These are phyloP conservation scores for Ceraclea dissimilis DNA, from an alignment of 2,888 invertebrate genomes.

Conservation along the genomic window DNA sequence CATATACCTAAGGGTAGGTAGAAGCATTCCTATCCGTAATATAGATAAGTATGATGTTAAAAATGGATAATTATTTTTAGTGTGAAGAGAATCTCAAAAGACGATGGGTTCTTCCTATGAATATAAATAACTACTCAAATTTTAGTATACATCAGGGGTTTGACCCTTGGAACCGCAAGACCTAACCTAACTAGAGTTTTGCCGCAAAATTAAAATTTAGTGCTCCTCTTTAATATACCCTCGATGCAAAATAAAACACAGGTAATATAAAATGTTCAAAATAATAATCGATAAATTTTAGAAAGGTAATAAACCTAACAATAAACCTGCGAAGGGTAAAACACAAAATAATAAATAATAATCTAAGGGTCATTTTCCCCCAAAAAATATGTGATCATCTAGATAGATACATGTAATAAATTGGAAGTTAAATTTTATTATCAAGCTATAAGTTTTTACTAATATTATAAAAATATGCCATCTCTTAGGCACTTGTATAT, in stretches of 20 bases:
- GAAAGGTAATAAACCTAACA: neutral
- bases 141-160: constrained; percentile 5
- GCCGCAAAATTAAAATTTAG: neutral
- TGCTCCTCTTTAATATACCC: neutral
- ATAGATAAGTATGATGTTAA: too few species aligned
- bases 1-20: too few species aligned
- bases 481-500: too few species aligned
- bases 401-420: too few species aligned
- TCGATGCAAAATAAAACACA: neutral
- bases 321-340: neutral
- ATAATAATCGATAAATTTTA: neutral
- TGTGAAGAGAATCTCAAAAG: neutral
- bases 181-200: neutral
- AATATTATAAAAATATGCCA: too few species aligned
- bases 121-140: constrained; percentile 8
- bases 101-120: neutral
- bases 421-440: too few species aligned
- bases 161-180: constrained; percentile 1
- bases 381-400: too few species aligned
- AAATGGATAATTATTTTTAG: too few species aligned
- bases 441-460: too few species aligned
- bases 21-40: too few species aligned
- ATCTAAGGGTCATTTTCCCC: neutral
- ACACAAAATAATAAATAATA: neutral
- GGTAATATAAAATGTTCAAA: neutral